A percentile compares a stretch with the other conserved stretches of the same genome.
Evolutionary conservation across 2,888 invertebrate species (phyloP).

Genomic region (Acanthoscelides obtectus): DNA sequence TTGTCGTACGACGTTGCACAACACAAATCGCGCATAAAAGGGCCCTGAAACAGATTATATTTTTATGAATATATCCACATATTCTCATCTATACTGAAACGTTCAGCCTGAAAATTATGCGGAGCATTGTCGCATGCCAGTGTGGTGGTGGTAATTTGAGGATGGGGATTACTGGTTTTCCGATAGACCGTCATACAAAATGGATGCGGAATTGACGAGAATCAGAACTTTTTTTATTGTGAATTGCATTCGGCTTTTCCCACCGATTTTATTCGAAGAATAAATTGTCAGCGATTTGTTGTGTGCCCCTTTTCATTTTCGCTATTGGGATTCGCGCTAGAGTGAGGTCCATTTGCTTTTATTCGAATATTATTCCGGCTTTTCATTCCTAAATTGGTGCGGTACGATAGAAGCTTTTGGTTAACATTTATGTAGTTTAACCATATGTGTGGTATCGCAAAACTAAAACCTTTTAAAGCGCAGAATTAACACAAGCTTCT

Average conservation of each 20-base stretch:
- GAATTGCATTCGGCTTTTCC: not conserved
- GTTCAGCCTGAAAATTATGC: not conserved
- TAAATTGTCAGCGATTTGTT: not conserved
- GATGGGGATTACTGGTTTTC: not conserved
- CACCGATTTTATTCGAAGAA: not conserved
- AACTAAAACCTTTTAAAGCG: too few species aligned
- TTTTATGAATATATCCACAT: too few species aligned
- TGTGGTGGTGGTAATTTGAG: not conserved
- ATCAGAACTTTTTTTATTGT: not conserved
- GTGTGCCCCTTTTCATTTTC: not conserved
- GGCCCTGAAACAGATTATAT: too few species aligned
- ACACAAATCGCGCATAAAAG: too few species aligned
- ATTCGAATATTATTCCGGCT: not conserved
- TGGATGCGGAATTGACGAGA: not conserved
- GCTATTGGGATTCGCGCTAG: not conserved
- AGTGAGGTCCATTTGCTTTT: not conserved
- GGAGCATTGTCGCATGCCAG: not conserved
- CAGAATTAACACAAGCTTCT: too few species aligned
- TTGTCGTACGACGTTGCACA: too few species aligned
- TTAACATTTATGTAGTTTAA: not conserved
- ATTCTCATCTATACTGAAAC: too few species aligned
- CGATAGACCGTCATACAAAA: not conserved
- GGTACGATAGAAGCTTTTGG: not conserved
- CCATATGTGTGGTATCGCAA: not conserved
- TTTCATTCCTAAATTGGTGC: not conserved